Conservation (phyloP, 2,888 invertebrate genomes). For the Ryuthela nishihirai region DNA sequence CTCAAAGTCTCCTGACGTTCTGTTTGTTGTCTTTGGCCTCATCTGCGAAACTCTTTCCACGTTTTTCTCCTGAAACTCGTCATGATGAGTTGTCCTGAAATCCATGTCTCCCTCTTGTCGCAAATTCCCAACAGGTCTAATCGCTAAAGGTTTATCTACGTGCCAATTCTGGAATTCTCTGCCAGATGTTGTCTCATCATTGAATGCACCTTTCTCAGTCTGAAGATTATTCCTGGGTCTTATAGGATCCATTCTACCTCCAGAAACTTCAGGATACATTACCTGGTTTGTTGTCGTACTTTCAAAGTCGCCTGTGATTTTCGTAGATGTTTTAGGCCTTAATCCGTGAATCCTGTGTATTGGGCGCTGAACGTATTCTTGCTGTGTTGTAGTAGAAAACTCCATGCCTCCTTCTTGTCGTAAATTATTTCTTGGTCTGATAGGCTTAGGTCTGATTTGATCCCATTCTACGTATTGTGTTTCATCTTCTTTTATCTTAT, state of each 20-base stretch:
- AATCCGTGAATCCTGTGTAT: conserved; percentile 14
- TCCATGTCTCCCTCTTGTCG: conserved; percentile 36
- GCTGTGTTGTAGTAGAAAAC: conserved; percentile 31
- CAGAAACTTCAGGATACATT: conserved; percentile 17
- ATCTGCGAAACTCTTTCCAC: conserved; percentile 24
- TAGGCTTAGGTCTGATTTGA: conserved; percentile 34
- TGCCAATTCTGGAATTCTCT: conserved; percentile 25
- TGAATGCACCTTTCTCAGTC: conserved; percentile 16
- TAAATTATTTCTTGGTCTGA: conserved; percentile 35
- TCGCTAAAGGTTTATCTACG: conserved; percentile 14
- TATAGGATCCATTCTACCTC: conserved; percentile 19
- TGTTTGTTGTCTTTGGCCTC: conserved; percentile 13
- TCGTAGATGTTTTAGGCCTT: conserved; percentile 18
- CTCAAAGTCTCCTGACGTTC: conserved; percentile 16
- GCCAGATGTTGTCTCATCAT: conserved; percentile 15
- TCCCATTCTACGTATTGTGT: conserved; percentile 27
- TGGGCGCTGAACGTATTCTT: conserved; percentile 18
- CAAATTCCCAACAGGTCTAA: conserved; percentile 29
- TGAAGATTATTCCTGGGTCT: conserved; percentile 25
- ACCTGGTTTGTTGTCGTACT: conserved; percentile 28
- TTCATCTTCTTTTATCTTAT: conserved; percentile 5
- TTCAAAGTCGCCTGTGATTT: conserved; percentile 31
- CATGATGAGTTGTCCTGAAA: conserved; percentile 22
- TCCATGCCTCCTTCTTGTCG: conserved; percentile 39
- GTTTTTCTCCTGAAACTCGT: conserved; percentile 20